phyloP scores from a whole-genome alignment of 1,140 invertebrate genomes.

The Drosophila nasuta region DNA sequence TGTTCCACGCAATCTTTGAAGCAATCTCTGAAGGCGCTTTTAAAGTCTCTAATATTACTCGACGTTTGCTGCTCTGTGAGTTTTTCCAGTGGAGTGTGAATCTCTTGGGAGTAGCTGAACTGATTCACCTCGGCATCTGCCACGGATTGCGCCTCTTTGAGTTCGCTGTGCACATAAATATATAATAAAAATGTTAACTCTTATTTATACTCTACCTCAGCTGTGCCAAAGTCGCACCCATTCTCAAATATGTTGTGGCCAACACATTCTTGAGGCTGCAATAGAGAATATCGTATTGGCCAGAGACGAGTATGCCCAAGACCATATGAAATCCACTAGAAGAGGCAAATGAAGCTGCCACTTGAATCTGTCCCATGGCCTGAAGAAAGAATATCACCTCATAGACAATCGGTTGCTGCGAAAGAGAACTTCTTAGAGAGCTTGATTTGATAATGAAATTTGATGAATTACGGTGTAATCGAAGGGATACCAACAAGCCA shows the following conservation, averaged over 20 bases:
- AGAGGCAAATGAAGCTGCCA: constrained; percentile 67
- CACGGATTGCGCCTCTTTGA: constrained; percentile 50
- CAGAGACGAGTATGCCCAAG: constrained; percentile 69
- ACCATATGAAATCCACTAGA: constrained; percentile 75
- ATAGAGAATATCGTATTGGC: constrained; percentile 74
- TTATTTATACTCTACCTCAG: constrained; percentile 38
- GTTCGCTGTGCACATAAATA: constrained; percentile 28
- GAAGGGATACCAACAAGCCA: constrained; percentile 82
- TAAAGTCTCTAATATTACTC: constrained; percentile 18
- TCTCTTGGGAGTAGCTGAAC: constrained; percentile 59
- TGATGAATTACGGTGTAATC: constrained; percentile 61
- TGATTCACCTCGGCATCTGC: constrained; percentile 64
- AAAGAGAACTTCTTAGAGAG: background rate
- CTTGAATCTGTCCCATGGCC: constrained; percentile 73
- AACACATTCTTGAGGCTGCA: constrained; percentile 79
- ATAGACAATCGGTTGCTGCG: constrained; percentile 72
- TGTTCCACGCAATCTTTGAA: constrained; percentile 59
- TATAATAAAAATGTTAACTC: background rate
- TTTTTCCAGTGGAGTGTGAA: constrained; percentile 34
- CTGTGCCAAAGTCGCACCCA: constrained; percentile 40
- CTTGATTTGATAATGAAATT: background rate
- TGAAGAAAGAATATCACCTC: constrained; percentile 70
- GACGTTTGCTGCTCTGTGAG: constrained; percentile 17
- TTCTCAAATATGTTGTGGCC: constrained; percentile 64
- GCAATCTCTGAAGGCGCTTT: constrained; percentile 42